Evolutionary conservation across 2,888 invertebrate species (phyloP).

Genomic region (Agonopterix arenella): DNA sequence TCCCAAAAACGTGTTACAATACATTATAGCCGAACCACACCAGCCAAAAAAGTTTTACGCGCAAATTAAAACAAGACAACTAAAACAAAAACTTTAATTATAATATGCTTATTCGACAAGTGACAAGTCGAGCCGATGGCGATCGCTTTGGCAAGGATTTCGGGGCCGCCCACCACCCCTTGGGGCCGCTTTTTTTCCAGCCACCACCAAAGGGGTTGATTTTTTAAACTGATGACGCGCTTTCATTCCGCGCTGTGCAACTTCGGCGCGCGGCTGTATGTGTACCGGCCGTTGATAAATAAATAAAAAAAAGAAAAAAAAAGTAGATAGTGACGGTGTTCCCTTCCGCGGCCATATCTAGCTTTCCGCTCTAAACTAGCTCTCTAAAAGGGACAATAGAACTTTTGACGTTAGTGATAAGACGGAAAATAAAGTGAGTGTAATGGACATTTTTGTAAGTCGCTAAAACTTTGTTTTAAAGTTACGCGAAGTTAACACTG

Average conservation of each 20-base stretch:
- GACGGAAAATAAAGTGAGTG: conserved; percentile 7
- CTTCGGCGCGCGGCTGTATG: conserved; percentile 74
- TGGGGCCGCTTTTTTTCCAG: conserved; percentile 67
- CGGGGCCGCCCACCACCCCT: conserved; percentile 63
- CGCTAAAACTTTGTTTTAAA: conserved; percentile 22
- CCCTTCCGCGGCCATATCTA: conserved; percentile 61
- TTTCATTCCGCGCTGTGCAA: conserved; percentile 77
- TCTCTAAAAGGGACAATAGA: conserved; percentile 18
- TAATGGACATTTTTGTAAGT: conserved; percentile 22
- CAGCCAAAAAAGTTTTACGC: too few relatives aligned
- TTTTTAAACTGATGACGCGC: conserved; percentile 79
- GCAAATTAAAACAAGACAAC: conserved; percentile 29
- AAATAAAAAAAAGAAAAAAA: conserved; percentile 54
- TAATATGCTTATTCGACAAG: conserved; percentile 72
- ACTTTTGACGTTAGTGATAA: conserved; percentile 24
- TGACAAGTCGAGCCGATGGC: conserved; percentile 69
- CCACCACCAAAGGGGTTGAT: conserved; percentile 76
- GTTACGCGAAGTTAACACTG: conserved; percentile 18
- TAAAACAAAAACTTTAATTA: conserved; percentile 70
- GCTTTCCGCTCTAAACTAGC: conserved; percentile 21
- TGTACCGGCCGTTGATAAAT: conserved; percentile 66
- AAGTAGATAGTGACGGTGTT: conserved; percentile 65
- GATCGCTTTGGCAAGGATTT: conserved; percentile 75
- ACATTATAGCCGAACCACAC: too few relatives aligned
- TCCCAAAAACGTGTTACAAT: too few relatives aligned